Conservation (phyloP, 1,140 invertebrate species). For the Calliopsis andreniformis region DNA sequence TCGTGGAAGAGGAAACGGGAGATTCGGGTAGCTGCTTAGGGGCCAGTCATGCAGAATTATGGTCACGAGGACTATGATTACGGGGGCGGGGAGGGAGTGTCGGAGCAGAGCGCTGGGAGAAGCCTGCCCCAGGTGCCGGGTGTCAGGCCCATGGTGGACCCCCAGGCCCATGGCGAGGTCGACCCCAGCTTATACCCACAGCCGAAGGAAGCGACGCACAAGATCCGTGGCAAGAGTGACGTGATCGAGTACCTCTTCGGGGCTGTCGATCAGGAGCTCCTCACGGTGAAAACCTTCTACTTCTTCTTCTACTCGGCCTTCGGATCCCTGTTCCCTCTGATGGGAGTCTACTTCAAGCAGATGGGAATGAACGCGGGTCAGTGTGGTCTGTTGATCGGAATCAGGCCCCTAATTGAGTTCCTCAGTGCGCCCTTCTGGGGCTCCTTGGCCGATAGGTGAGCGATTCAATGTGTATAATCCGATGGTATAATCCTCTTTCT, state of each 20-base stretch:
- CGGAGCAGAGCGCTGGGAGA: conserved; percentile 33
- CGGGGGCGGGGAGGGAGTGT: conserved; percentile 28
- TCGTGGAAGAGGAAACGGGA: not conserved
- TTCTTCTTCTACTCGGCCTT: conserved; percentile 99
- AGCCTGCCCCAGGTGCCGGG: conserved; percentile 70
- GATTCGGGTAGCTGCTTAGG: not conserved
- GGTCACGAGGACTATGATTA: conserved; percentile 74
- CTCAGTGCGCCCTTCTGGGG: conserved; percentile 99
- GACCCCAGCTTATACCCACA: conserved; percentile 89
- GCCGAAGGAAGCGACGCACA: conserved; percentile 93
- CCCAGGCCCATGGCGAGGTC: conserved; percentile 88
- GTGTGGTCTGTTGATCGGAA: conserved; percentile 95
- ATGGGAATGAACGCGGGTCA: conserved; percentile 98
- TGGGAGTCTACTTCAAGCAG: conserved; percentile 99
- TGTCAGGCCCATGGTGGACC: conserved; percentile 86
- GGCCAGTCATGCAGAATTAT: conserved; percentile 73
- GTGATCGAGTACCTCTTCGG: conserved; percentile 92
- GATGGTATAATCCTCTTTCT: not conserved
- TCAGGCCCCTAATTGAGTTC: conserved; percentile 98
- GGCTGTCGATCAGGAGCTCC: conserved; percentile 92
- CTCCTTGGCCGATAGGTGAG: conserved; percentile 93
- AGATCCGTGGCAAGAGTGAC: conserved; percentile 92
- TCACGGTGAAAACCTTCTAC: conserved; percentile 98
- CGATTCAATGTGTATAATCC: not conserved
- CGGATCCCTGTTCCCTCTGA: conserved; percentile 97